Conservation (phyloP, 1,140 invertebrate species). For the Spodoptera frugiperda region DNA sequence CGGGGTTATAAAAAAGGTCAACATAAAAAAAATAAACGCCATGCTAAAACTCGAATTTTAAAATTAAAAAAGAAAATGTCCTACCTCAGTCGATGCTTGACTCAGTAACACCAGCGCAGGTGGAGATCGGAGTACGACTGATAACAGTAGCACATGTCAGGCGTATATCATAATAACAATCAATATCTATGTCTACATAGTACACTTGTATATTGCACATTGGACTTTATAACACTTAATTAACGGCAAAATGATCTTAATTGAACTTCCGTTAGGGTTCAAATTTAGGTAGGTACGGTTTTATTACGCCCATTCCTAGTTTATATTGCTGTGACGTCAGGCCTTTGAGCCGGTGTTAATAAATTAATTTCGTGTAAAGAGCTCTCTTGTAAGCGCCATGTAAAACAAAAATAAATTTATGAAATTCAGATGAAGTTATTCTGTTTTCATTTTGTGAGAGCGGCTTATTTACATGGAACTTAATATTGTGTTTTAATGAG, state of each 20-base stretch:
- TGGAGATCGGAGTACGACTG: slow-evolving; percentile 24
- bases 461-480: no score
- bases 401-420: not conserved
- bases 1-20: not conserved
- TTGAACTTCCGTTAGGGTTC: slow-evolving; percentile 23
- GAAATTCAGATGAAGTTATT: no score
- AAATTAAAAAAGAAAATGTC: slow-evolving; percentile 1
- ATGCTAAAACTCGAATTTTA: not conserved
- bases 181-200: slow-evolving; percentile 12
- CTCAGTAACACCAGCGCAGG: slow-evolving; percentile 20
- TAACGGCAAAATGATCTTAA: slow-evolving; percentile 34
- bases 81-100: not conserved
- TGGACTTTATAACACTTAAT: slow-evolving; percentile 33
- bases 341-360: not conserved
- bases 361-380: not conserved
- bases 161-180: slow-evolving; percentile 38
- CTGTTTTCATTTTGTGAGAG: no score
- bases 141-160: slow-evolving; percentile 25
- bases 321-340: slow-evolving; percentile 8
- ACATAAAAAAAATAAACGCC: not conserved
- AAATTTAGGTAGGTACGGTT: not conserved
- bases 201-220: slow-evolving; percentile 29
- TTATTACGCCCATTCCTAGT: not conserved
- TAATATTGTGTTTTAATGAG: no score
- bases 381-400: not conserved